Percentiles rank a stretch among this genome's conserved stretches.
Conservation (phyloP, 2,888 invertebrate genomes). For the Parthenolecanium corni region DNA sequence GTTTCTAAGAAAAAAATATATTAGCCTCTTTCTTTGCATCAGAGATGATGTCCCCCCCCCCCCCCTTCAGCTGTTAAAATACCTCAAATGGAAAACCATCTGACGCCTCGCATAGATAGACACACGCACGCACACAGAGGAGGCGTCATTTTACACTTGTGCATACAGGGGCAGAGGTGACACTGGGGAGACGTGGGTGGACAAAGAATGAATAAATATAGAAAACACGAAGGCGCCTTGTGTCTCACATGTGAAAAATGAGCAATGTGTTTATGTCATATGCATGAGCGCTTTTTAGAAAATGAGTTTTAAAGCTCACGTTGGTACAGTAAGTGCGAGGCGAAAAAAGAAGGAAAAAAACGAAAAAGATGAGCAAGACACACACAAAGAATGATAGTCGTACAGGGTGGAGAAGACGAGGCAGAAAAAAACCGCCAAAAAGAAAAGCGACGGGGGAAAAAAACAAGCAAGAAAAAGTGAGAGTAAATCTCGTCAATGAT, state of each 20-base stretch:
- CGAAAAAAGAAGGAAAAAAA: slow-evolving; percentile 3
- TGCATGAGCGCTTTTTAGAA: slow-evolving; percentile 24
- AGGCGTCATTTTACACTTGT: too few species aligned
- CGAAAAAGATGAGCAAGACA: neutral
- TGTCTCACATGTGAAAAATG: slow-evolving; percentile 19
- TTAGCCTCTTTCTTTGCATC: too few species aligned
- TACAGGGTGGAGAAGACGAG: neutral
- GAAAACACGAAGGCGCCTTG: neutral
- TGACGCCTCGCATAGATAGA: too few species aligned
- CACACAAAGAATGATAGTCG: neutral
- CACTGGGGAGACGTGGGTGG: too few species aligned
- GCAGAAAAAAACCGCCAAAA: too few species aligned
- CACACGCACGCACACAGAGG: neutral
- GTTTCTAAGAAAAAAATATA: too few species aligned
- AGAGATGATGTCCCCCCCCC: too few species aligned
- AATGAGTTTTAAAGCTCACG: slow-evolving; percentile 25
- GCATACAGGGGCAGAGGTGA: too few species aligned
- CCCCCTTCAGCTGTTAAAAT: too few species aligned
- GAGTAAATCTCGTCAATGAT: neutral
- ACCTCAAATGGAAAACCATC: too few species aligned
- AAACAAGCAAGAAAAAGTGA: neutral
- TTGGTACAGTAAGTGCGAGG: neutral
- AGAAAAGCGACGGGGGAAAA: neutral
- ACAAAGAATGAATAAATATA: too few species aligned
- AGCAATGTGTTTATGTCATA: slow-evolving; percentile 25